Conservation (phyloP, 2,888 invertebrate genomes). For the Mesopsocus fuscifrons region DNA sequence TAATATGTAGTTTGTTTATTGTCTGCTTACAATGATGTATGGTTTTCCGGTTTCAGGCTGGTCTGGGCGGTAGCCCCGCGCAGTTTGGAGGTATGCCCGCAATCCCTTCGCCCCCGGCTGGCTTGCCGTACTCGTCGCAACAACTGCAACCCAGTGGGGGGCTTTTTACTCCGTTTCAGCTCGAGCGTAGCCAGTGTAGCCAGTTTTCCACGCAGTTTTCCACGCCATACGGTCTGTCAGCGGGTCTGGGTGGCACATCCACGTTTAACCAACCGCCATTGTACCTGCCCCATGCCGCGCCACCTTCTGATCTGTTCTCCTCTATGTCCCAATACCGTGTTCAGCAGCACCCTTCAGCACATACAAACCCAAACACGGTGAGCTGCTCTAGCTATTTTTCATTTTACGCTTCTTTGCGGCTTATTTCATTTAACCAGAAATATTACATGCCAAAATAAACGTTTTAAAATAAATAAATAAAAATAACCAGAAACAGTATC, state of each 20-base stretch:
- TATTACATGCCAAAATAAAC: too few species aligned
- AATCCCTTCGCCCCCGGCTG: slow-evolving; percentile 70
- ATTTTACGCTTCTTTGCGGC: too few species aligned
- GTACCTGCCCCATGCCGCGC: slow-evolving; percentile 29
- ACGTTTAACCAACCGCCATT: slow-evolving; percentile 31
- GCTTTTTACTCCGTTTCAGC: slow-evolving; percentile 65
- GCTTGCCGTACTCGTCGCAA: slow-evolving; percentile 61
- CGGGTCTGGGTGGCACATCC: slow-evolving; percentile 23
- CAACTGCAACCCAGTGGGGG: slow-evolving; percentile 47
- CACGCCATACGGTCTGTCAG: slow-evolving; percentile 38
- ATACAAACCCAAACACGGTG: too few species aligned
- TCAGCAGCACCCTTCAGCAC: too few species aligned
- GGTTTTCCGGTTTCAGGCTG: slow-evolving; percentile 17
- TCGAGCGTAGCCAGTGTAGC: slow-evolving; percentile 31
- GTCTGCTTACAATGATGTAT: too few species aligned
- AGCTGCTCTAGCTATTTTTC: too few species aligned
- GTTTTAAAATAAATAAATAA: too few species aligned
- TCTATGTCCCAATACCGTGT: slow-evolving; percentile 39
- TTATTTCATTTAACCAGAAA: too few species aligned
- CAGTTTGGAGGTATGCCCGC: slow-evolving; percentile 66
- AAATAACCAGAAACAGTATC: too few species aligned
- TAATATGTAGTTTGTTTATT: too few species aligned
- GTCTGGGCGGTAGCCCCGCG: slow-evolving; percentile 24
- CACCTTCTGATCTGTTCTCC: slow-evolving; percentile 43
- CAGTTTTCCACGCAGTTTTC: slow-evolving; percentile 65